Conservation (phyloP, 92 coral and sea anemone genomes). For the Porites evermanni region DNA sequence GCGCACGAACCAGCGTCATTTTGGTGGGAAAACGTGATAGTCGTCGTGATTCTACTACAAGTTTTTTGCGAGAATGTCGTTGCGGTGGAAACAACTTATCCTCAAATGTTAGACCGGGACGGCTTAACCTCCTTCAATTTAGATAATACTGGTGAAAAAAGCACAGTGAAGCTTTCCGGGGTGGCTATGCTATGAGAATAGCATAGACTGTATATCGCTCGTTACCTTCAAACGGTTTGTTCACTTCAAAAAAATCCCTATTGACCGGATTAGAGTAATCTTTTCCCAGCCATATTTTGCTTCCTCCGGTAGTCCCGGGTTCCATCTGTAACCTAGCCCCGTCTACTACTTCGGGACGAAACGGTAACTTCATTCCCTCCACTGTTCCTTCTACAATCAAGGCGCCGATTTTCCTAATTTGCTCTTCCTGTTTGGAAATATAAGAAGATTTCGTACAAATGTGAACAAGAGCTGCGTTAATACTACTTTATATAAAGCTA, state of each 20-base stretch:
- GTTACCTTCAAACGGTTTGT: conserved; percentile 87
- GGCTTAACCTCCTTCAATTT: too few relatives aligned
- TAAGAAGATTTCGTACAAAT: neutral
- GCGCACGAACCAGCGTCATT: too few relatives aligned
- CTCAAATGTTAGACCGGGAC: too few relatives aligned
- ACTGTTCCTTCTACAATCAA: conserved; percentile 70
- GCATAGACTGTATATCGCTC: too few relatives aligned
- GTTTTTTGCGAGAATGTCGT: too few relatives aligned
- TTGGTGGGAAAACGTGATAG: too few relatives aligned
- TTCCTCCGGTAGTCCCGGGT: conserved; percentile 52
- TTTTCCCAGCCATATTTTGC: conserved; percentile 93
- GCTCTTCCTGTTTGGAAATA: conserved; percentile 63
- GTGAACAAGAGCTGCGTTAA: neutral
- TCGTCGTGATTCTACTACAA: too few relatives aligned
- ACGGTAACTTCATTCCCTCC: conserved; percentile 38
- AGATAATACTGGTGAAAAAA: too few relatives aligned
- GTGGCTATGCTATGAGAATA: too few relatives aligned
- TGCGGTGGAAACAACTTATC: too few relatives aligned
- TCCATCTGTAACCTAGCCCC: neutral
- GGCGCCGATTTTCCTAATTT: conserved; percentile 85
- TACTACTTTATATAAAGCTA: neutral
- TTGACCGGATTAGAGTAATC: conserved; percentile 96
- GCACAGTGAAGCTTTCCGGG: too few relatives aligned
- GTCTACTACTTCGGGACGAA: conserved; percentile 28
- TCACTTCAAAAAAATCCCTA: conserved; percentile 83